Conservation (phyloP, 2,888 invertebrate species). For the Callimorpha dominula region DNA sequence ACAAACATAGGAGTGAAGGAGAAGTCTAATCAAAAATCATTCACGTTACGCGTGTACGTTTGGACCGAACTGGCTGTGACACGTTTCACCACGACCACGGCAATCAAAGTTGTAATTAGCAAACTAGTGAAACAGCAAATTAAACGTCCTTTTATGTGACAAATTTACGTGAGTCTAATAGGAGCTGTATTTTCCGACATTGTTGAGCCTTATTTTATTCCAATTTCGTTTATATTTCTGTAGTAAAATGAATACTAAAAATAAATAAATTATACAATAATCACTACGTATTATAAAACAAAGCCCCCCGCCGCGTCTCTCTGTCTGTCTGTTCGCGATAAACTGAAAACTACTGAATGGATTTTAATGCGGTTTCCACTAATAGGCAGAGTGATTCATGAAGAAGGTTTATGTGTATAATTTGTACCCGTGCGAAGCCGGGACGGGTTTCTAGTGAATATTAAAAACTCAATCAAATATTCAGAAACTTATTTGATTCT, state of each 20-base stretch:
- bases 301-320: too few relatives aligned
- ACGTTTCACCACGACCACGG: constrained; percentile 68
- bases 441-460: too few relatives aligned
- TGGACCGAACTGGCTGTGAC: constrained; percentile 53
- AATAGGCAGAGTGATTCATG: too few relatives aligned
- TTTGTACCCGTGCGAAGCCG: too few relatives aligned
- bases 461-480: neutral
- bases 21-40: constrained; percentile 37
- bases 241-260: neutral
- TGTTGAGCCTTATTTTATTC: constrained; percentile 21
- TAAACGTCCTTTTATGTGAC: constrained; percentile 80
- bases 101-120: constrained; percentile 85
- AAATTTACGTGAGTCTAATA: constrained; percentile 62
- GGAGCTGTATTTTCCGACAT: constrained; percentile 26
- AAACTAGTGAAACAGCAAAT: constrained; percentile 83
- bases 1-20: constrained; percentile 4
- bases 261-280: too few relatives aligned
- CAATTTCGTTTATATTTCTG: neutral
- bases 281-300: too few relatives aligned
- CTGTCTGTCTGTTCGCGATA: too few relatives aligned
- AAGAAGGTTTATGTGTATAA: too few relatives aligned
- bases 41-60: constrained; percentile 25
- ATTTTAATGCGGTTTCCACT: too few relatives aligned
- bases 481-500: neutral
- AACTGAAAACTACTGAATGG: too few relatives aligned